Evolutionary conservation across 2,113 vertebrate genomes (phyloP).

Genomic region (Tringa solitaria): DNA sequence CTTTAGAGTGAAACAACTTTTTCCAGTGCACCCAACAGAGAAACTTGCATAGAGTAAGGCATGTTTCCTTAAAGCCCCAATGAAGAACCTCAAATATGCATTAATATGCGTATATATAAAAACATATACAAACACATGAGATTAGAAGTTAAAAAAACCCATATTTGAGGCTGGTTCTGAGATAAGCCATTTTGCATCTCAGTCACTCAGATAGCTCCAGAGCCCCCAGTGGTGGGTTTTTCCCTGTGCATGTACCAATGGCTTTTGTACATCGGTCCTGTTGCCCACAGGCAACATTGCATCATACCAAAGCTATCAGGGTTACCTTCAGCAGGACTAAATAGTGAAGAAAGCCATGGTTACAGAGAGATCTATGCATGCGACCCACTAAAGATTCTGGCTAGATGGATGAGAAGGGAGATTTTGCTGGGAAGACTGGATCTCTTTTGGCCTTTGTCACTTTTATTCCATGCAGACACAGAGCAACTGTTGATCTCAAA

Average conservation of each 20-base stretch:
- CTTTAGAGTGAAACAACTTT: not conserved
- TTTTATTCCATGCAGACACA: not conserved
- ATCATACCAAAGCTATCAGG: not conserved
- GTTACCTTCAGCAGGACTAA: not conserved
- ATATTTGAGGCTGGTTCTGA: not conserved
- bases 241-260: not conserved
- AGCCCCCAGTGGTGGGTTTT: not conserved
- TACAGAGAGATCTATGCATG: not conserved
- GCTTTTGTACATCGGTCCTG: not conserved
- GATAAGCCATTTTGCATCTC: not conserved
- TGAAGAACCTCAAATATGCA: not conserved
- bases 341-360: not conserved
- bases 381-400: not conserved
- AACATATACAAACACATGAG: not conserved
- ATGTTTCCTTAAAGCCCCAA: not conserved
- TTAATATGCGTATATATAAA: not conserved
- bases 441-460: not conserved
- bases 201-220: not conserved
- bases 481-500: not conserved
- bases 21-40: not conserved
- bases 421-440: not conserved
- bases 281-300: not conserved
- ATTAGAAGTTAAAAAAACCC: not conserved
- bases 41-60: accelerated
- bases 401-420: not conserved